Evolutionary conservation across 2,797 vertebrate genomes (phyloP).

Genomic region (Eulemur rubriventer): DNA sequence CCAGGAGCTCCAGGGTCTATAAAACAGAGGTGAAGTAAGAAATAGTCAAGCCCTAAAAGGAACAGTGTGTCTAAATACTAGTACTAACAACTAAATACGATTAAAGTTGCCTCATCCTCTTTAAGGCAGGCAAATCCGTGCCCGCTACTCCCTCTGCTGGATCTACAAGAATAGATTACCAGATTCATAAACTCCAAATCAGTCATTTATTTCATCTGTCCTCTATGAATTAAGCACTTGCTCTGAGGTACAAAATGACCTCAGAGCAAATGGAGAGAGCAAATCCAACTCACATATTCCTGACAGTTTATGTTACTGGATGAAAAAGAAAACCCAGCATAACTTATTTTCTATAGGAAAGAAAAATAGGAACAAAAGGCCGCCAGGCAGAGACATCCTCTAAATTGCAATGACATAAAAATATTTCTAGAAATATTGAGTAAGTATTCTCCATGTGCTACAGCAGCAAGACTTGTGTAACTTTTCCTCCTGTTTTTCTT

Average conservation of each 20-base stretch:
- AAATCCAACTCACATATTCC: not conserved
- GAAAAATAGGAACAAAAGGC: not conserved
- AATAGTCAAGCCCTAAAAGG: not conserved
- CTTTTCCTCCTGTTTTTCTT: not conserved
- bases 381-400: not conserved
- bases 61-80: not conserved
- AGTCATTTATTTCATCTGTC: not conserved
- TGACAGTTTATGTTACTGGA: not conserved
- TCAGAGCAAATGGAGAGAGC: not conserved
- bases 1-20: not conserved
- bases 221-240: too few relatives aligned
- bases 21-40: not conserved
- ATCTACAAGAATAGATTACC: not conserved
- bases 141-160: constrained; percentile 78
- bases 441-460: not conserved
- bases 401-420: not conserved
- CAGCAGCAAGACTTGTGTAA: fast-evolving
- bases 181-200: not conserved
- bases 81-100: too few relatives aligned
- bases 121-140: not conserved
- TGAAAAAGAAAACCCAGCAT: not conserved
- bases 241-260: not conserved
- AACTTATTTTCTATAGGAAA: not conserved
- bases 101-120: not conserved
- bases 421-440: not conserved